Evolutionary conservation across 2,888 invertebrate species (phyloP), one percentile per base, ranked within the genome.

Genomic region (Cephus nigrinus): DNA sequence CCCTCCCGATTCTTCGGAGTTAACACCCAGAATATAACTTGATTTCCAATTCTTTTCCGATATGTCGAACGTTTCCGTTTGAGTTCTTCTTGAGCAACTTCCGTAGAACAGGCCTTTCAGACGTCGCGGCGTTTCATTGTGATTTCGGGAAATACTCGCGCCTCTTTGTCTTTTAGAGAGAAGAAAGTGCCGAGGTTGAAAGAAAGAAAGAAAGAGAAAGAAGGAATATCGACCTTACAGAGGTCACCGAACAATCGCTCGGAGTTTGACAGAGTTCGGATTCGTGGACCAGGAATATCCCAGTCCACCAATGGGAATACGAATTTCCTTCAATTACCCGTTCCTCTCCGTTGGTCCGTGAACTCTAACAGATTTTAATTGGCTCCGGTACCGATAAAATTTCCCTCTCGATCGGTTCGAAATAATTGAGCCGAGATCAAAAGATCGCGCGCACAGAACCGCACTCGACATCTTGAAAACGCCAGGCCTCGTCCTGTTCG

Each of bases 301-400:
- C 40, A 55, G 40, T 55, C 40, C 23, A 23, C 23, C 40, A 23
- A 55, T 23, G 40, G 40, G 40, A 55, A 81, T 78, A 80, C 78
- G 78, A 80, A 79, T 80, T 80, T 79, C 76, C 77, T 75, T 78
- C 77, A 77, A 80, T 80, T 78, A 82, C 31, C 79, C 74, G 69
- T 33, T 73, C 69, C 78, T 74, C 78, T 35, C 15, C 75, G 36
- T 36, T 74, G 68, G 30, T 31, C 73, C 74, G 77, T 77, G 81
- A 84, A 83, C 82, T 82, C 78, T 74, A 83, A 86, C 84, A 83
- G 86, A 85, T 84, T 84, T 84, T 84, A 84, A 87, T 86, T 86
- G 82, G 82, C 84, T 78, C 69, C 78, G 5, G 81, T 79, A 74
- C 68, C 75, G 72, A 69, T 40, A 74, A 79, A 55, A 81, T 82